These are phyloP conservation scores for Globicephala melas DNA, from an alignment of 2,113 vertebrate genomes.

Conservation along the genomic window DNA sequence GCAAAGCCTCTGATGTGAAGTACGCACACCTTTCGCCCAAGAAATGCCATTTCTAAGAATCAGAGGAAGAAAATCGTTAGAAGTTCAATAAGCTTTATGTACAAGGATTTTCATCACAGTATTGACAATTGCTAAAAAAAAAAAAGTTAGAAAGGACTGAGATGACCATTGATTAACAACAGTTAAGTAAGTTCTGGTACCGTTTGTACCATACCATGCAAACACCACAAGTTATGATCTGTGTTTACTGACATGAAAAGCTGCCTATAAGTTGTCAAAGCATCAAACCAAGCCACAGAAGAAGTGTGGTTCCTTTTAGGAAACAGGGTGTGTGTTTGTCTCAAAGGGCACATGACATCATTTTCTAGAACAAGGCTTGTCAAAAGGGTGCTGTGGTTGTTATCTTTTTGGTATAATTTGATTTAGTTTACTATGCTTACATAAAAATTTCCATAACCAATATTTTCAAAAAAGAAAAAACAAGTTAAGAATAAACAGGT, in stretches of 20 bases:
- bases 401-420: not conserved
- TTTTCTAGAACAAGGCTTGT: not conserved
- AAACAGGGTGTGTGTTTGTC: not conserved
- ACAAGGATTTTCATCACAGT: not conserved
- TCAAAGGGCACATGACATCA: not conserved
- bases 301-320: not conserved
- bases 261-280: not conserved
- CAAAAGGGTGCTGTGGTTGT: not conserved
- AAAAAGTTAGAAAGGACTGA: not conserved
- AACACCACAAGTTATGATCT: not conserved
- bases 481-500: not conserved
- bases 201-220: not conserved
- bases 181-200: not conserved
- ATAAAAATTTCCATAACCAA: not conserved
- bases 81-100: not conserved
- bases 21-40: not conserved
- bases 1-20: not conserved
- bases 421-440: not conserved
- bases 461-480: not conserved
- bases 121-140: not conserved
- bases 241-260: not conserved
- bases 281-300: not conserved
- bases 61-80: not conserved
- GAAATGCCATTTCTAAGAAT: not conserved
- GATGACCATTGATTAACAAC: not conserved